These are phyloP conservation scores for Onchidella celtica DNA, from an alignment of 2,888 invertebrate genomes.

Conservation along the genomic window DNA sequence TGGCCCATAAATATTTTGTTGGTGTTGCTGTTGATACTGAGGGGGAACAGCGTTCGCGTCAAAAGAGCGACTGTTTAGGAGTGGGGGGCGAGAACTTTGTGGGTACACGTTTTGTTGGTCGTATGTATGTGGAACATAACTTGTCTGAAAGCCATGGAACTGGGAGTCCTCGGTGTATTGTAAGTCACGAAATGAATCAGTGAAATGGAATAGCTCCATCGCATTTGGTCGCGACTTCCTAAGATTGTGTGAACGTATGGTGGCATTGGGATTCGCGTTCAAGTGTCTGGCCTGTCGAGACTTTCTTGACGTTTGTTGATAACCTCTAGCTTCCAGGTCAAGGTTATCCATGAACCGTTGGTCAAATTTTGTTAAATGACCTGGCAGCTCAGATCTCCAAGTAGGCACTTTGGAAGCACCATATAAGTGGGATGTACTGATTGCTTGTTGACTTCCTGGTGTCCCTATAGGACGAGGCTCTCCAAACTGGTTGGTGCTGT, in stretches of 20 bases:
- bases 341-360: slow-evolving; percentile 52
- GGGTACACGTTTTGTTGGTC: not conserved
- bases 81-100: slow-evolving; percentile 17
- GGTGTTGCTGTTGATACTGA: slow-evolving; percentile 18
- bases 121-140: not conserved
- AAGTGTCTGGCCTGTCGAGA: slow-evolving; percentile 60
- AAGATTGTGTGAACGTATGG: slow-evolving; percentile 72
- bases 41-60: not conserved
- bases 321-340: slow-evolving; percentile 46
- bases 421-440: slow-evolving; percentile 56
- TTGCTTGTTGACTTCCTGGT: slow-evolving; percentile 31
- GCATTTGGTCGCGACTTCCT: slow-evolving; percentile 61
- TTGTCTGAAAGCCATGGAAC: slow-evolving; percentile 1
- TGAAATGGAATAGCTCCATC: slow-evolving; percentile 68
- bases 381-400: slow-evolving; percentile 41
- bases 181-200: slow-evolving; percentile 58
- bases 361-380: slow-evolving; percentile 1
- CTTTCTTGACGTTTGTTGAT: slow-evolving; percentile 54
- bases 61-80: slow-evolving; percentile 26
- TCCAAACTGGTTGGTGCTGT: slow-evolving; percentile 21
- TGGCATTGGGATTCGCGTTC: slow-evolving; percentile 69
- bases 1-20: slow-evolving; percentile 6
- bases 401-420: slow-evolving; percentile 22
- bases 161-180: too few relatives aligned
- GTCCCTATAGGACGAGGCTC: slow-evolving; percentile 45